A percentile compares a stretch with the other conserved stretches of the same genome.
These are phyloP conservation scores for Aspidapion aeneum DNA, from an alignment of 2,888 invertebrate genomes.

Conservation along the genomic window DNA sequence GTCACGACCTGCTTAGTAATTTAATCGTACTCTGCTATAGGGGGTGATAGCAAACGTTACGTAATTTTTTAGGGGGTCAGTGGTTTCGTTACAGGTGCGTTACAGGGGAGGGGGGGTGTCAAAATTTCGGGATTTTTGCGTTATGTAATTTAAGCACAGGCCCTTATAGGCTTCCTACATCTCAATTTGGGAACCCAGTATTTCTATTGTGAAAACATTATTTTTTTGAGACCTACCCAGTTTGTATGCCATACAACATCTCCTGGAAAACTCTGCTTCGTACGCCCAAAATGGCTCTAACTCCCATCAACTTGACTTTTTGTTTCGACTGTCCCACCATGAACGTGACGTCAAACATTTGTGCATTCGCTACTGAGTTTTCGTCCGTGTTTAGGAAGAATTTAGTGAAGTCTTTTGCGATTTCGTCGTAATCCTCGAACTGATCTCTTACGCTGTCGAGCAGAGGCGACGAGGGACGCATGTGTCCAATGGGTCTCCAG, in stretches of 20 bases:
- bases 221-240: conserved; percentile 59
- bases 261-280: conserved; percentile 91
- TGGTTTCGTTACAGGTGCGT: too few relatives aligned
- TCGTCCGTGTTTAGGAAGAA: conserved; percentile 84
- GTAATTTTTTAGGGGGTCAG: too few relatives aligned
- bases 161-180: too few relatives aligned
- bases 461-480: conserved; percentile 90
- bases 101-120: too few relatives aligned
- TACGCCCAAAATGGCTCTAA: conserved; percentile 87
- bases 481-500: conserved; percentile 92
- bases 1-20: too few relatives aligned
- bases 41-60: too few relatives aligned
- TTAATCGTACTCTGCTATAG: too few relatives aligned
- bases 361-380: conserved; percentile 73
- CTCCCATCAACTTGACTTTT: conserved; percentile 82
- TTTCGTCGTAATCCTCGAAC: conserved; percentile 91
- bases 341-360: conserved; percentile 87
- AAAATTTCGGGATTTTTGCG: too few relatives aligned
- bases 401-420: conserved; percentile 88
- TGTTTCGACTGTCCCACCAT: conserved; percentile 89
- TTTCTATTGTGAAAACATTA: too few relatives aligned
- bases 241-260: conserved; percentile 92
- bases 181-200: neutral
- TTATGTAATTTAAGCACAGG: too few relatives aligned
- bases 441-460: conserved; percentile 90